phyloP scores from a whole-genome alignment of 2,113 vertebrate species.

The Passer montanus region DNA sequence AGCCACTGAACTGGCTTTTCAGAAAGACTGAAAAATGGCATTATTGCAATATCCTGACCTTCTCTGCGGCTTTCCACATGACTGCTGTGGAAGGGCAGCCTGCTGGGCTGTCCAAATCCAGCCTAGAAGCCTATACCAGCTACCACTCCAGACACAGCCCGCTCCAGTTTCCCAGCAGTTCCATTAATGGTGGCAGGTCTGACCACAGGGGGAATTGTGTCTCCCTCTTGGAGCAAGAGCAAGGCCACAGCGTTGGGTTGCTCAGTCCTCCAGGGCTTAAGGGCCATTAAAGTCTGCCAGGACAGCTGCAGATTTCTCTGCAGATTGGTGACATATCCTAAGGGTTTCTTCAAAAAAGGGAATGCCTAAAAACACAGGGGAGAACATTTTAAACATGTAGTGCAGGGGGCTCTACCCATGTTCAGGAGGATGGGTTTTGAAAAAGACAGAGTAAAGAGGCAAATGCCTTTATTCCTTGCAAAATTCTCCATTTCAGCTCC shows the following conservation, averaged over 20 bases:
- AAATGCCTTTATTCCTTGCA: not conserved
- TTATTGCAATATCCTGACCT: not conserved
- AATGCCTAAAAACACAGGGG: not conserved
- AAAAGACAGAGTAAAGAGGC: not conserved
- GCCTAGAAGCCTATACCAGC: not conserved
- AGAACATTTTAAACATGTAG: not conserved
- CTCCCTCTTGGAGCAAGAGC: not conserved
- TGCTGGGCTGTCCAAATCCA: not conserved
- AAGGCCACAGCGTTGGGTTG: not conserved
- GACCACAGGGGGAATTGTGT: not conserved
- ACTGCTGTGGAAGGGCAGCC: not conserved
- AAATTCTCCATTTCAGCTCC: not conserved
- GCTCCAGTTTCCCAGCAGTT: not conserved
- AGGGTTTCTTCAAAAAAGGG: not conserved
- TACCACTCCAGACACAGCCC: not conserved
- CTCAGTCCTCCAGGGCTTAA: not conserved
- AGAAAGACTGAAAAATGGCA: not conserved
- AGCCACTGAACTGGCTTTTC: not conserved
- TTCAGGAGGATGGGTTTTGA: not conserved
- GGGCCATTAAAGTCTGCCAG: not conserved
- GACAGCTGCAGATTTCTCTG: not conserved
- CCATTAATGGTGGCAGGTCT: not conserved
- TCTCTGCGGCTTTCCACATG: not conserved
- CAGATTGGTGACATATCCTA: not conserved
- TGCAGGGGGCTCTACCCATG: not conserved